Evolutionary conservation across 2,888 invertebrate species (phyloP).

Genomic region (Stenchaetothrips biformis): DNA sequence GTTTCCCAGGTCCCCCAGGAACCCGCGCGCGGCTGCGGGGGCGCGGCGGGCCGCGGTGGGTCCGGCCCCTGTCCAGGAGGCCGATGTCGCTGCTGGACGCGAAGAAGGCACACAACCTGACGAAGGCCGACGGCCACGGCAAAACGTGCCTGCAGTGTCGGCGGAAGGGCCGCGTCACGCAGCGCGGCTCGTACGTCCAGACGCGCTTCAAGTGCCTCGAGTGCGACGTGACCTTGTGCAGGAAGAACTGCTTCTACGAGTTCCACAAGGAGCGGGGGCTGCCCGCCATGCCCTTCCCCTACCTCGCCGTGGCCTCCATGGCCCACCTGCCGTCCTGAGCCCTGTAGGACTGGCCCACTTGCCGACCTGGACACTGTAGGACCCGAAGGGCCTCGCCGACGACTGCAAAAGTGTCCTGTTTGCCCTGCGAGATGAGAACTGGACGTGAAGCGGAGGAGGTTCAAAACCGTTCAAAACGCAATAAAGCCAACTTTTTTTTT

Average conservation of each 20-base stretch:
- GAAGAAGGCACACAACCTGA: conserved; percentile 46
- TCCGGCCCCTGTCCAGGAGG: neutral
- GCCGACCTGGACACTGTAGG: too few relatives aligned
- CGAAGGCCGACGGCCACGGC: conserved; percentile 48
- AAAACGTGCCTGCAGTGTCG: conserved; percentile 49
- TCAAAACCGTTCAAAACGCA: too few relatives aligned
- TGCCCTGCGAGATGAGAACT: too few relatives aligned
- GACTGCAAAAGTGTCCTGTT: too few relatives aligned
- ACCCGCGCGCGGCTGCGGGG: neutral
- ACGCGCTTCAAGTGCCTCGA: conserved; percentile 49
- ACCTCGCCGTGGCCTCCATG: too few relatives aligned
- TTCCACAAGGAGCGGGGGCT: conserved; percentile 47
- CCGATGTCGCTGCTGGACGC: neutral
- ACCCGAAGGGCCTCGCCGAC: too few relatives aligned
- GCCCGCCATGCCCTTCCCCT: conserved; percentile 35
- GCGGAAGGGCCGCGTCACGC: conserved; percentile 47
- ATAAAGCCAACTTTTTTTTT: too few relatives aligned
- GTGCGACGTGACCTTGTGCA: conserved; percentile 48
- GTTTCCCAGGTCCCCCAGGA: conserved; percentile 2
- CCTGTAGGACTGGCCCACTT: too few relatives aligned
- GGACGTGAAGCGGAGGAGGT: too few relatives aligned
- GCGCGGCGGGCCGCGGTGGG: neutral
- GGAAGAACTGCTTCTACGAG: conserved; percentile 47
- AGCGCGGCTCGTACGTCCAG: conserved; percentile 47
- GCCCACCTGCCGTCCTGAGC: too few relatives aligned